These are phyloP conservation scores for Oreohelix idahoensis DNA, from an alignment of 1,140 invertebrate genomes.

Conservation along the genomic window DNA sequence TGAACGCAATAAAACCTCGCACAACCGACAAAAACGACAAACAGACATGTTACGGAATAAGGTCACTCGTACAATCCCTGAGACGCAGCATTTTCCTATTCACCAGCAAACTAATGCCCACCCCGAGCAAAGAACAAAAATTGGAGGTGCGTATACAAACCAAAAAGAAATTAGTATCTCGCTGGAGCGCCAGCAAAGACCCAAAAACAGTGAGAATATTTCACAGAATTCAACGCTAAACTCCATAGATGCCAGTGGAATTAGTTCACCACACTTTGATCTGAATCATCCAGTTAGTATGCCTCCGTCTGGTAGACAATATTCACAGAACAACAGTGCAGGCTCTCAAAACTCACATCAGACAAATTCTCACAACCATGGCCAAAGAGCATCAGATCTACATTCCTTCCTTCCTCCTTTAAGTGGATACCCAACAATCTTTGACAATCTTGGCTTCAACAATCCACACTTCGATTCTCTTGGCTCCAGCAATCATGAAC, in stretches of 20 bases:
- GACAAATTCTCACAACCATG: not conserved
- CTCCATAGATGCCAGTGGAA: not conserved
- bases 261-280: too few species aligned
- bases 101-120: not conserved
- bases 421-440: not conserved
- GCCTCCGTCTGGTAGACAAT: too few species aligned
- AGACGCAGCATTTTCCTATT: not conserved
- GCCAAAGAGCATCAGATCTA: not conserved
- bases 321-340: not conserved
- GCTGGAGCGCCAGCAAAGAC: not conserved
- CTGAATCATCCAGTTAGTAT: too few species aligned
- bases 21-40: not conserved
- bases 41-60: not conserved
- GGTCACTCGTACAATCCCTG: not conserved
- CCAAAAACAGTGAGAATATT: not conserved
- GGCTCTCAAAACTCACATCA: not conserved
- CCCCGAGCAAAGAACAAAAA: too few species aligned
- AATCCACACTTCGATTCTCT: not conserved
- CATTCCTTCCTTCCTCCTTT: not conserved
- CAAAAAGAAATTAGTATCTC: too few species aligned
- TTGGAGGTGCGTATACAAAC: too few species aligned
- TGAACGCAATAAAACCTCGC: not conserved
- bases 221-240: not conserved
- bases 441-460: not conserved
- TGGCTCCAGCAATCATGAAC: not conserved